Evolutionary conservation across 1,140 invertebrate species (phyloP), one percentile per base, ranked within the genome.

Genomic region (Drosophila hydei): DNA sequence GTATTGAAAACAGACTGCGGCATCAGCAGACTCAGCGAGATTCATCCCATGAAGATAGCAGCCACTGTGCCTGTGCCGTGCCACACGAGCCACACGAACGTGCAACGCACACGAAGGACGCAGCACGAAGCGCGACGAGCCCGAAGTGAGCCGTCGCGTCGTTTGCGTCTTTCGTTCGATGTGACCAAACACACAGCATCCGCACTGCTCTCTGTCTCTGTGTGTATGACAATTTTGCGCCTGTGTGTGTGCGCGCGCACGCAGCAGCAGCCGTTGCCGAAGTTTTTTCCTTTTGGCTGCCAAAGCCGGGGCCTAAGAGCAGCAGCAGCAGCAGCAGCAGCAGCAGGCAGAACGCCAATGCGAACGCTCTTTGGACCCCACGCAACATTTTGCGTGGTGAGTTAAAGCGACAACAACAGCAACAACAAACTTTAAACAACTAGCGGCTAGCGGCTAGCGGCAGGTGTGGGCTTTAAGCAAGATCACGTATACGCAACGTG

Each of bases 1-100:
- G 84, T 89, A 79, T 89, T 52, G 79, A 77, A 88, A 88, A 88
- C 84, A 89, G 84, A 88, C 84, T 88, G 84, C 76, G 79, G 67
- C 48, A 68, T 54, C 61, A 78, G 79, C 59, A 75, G 79, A 74
- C 60, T 71, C 30, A 11, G 59, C 76, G 63, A 89, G 84, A 88
- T 88, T 88, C 88, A 88, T 88, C 84, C 84, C 84, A 67, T 72
- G 79, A 74, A 88, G 84, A 89, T 89, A 40, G 14, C 70, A 52
- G 30, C 25, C 25, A 55, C 70, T 27, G 21, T 51, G 48, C 48
- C 48, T 16, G 61, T 54, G 45, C 63, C 38, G 42, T 58, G 43
- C 14, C 58, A 58, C 54, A 62, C 62, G 51, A 64, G 40, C 30
- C 21, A 40, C 43, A 33, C 38, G n/a, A 14, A 42, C 38, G 16